A percentile compares a stretch with the other conserved stretches of the same genome.
These are phyloP conservation scores for Tupaia chinensis DNA, from an alignment of 2,113 vertebrate genomes.

Conservation along the genomic window DNA sequence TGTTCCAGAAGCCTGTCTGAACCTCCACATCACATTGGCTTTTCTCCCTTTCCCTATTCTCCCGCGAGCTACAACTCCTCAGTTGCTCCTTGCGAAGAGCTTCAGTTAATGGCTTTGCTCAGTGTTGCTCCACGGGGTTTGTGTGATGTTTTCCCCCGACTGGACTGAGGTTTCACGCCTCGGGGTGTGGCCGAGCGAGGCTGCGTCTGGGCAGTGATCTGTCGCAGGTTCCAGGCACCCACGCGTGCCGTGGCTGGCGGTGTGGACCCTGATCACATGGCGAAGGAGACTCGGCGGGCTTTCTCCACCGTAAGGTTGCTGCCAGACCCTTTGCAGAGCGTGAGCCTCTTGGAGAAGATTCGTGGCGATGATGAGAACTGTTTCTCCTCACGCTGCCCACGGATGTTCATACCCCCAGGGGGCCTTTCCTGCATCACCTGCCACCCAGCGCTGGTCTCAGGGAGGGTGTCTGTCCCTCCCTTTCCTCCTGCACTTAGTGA, in stretches of 20 bases:
- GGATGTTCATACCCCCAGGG: not conserved
- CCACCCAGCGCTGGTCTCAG: not conserved
- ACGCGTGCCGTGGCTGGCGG: not conserved
- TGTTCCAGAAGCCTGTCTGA: not conserved
- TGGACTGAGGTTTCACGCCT: not conserved
- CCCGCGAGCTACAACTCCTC: not conserved
- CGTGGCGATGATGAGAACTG: not conserved
- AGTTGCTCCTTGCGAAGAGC: not conserved
- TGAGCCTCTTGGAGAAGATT: not conserved
- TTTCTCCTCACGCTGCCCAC: not conserved
- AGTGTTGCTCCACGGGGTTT: not conserved
- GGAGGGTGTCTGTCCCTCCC: not conserved
- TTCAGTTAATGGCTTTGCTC: not conserved
- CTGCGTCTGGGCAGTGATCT: accelerated
- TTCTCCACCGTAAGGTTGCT: not conserved
- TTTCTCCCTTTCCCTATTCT: not conserved
- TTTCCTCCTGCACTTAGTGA: not conserved
- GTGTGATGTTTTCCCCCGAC: not conserved
- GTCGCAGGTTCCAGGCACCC: too few species aligned
- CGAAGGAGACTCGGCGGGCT: not conserved
- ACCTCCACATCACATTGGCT: not conserved
- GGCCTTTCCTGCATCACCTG: not conserved
- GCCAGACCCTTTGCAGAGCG: not conserved
- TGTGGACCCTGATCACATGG: not conserved
- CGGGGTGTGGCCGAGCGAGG: not conserved